Evolutionary conservation across 2,888 invertebrate genomes (phyloP).

Genomic region (Pristionchus maxplancki): DNA sequence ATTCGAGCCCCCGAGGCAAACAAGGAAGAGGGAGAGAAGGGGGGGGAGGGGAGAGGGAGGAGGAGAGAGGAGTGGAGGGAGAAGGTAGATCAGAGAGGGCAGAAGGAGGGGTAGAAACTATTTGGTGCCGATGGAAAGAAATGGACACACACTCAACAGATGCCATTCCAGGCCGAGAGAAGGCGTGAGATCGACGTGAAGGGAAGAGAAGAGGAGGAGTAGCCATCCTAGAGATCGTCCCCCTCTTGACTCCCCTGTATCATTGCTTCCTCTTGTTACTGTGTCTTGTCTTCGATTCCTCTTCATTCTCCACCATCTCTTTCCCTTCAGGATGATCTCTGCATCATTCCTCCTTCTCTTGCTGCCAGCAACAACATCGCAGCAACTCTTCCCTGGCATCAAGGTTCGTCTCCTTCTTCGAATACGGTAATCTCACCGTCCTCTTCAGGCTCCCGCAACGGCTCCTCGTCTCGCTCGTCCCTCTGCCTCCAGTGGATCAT

Average conservation of each 20-base stretch:
- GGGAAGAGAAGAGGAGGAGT: background rate
- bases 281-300: too few species aligned
- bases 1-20: background rate
- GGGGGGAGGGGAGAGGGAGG: background rate
- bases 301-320: background rate
- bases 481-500: conserved; percentile 33
- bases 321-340: conserved; percentile 7
- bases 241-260: background rate
- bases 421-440: background rate
- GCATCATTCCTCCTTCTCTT: background rate
- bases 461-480: conserved; percentile 46
- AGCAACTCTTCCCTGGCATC: conserved; percentile 25
- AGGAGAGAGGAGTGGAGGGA: background rate
- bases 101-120: background rate
- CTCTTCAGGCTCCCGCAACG: background rate
- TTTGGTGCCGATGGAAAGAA: conserved; percentile 40
- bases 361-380: background rate
- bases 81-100: background rate
- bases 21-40: background rate
- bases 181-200: conserved; percentile 15
- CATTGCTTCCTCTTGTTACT: background rate
- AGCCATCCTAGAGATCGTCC: background rate
- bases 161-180: conserved; percentile 23
- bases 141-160: background rate
- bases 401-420: background rate